Percentiles rank a stretch among this genome's conserved stretches.
phyloP scores from a whole-genome alignment of 1,140 invertebrate genomes.

The Drosophila nannoptera region DNA sequence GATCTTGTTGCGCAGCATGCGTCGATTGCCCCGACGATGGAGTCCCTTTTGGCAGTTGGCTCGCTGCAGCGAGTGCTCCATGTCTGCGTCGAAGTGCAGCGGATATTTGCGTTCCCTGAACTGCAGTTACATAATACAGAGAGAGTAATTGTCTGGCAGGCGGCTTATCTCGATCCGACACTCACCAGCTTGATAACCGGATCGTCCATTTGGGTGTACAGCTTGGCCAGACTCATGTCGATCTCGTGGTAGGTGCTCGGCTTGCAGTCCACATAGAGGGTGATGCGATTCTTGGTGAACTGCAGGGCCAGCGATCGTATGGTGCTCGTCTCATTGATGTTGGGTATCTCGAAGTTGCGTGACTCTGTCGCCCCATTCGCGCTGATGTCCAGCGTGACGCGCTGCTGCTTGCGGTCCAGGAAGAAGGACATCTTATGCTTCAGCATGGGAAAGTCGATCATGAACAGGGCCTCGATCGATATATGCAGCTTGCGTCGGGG shows the following conservation, averaged over 20 bases:
- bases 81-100: constrained; percentile 79
- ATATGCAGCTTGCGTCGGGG: constrained; percentile 80
- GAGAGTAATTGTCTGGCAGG: too few relatives aligned
- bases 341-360: constrained; percentile 76
- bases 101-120: constrained; percentile 81
- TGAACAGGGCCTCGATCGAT: constrained; percentile 83
- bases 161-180: background rate
- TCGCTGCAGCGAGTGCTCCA: constrained; percentile 73
- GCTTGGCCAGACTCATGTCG: constrained; percentile 71
- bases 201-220: constrained; percentile 78
- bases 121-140: constrained; percentile 37
- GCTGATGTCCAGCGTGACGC: constrained; percentile 81
- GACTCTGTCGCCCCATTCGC: constrained; percentile 67
- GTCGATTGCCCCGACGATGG: constrained; percentile 65
- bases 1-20: constrained; percentile 76
- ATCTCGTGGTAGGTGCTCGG: constrained; percentile 72
- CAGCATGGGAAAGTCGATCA: constrained; percentile 82
- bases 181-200: constrained; percentile 77
- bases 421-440: constrained; percentile 84
- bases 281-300: constrained; percentile 73
- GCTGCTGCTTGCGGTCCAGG: constrained; percentile 83
- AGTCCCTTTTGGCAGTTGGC: constrained; percentile 78
- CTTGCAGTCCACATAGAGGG: constrained; percentile 76
- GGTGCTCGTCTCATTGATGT: constrained; percentile 78
- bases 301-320: constrained; percentile 74